A percentile compares a stretch with the other conserved stretches of the same genome.
These are phyloP conservation scores for Stegastes partitus DNA, from an alignment of 2,113 vertebrate species.

Conservation along the genomic window DNA sequence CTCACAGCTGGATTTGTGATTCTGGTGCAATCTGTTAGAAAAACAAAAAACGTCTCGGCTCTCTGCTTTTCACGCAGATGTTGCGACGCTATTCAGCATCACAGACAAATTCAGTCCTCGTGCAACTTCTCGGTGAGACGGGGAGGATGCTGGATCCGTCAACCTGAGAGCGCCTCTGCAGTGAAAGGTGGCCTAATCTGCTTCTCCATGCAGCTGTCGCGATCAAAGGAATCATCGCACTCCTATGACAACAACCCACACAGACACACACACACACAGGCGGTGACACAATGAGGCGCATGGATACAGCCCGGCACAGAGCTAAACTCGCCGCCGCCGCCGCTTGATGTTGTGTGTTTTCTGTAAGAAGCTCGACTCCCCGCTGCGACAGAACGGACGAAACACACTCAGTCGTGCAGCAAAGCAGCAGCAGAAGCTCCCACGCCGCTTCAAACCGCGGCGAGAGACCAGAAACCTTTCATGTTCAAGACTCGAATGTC, in stretches of 20 bases:
- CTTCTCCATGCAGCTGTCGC: slow-evolving; percentile 70
- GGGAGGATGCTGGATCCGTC: slow-evolving; percentile 67
- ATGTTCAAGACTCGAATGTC: neutral
- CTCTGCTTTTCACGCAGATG: slow-evolving; percentile 17
- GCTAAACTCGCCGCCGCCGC: slow-evolving; percentile 30
- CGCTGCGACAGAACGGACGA: slow-evolving; percentile 25
- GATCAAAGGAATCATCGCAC: slow-evolving; percentile 67
- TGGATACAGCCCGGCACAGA: slow-evolving; percentile 34
- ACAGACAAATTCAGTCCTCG: slow-evolving; percentile 41
- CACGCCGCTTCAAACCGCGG: slow-evolving; percentile 33
- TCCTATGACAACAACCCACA: slow-evolving; percentile 65
- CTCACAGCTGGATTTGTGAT: slow-evolving; percentile 11
- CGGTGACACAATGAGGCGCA: slow-evolving; percentile 35
- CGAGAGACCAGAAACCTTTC: neutral
- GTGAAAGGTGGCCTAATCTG: slow-evolving; percentile 66
- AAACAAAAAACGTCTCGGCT: slow-evolving; percentile 13
- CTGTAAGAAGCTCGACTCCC: slow-evolving; percentile 67
- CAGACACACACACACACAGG: slow-evolving; percentile 13
- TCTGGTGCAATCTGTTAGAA: slow-evolving; percentile 27
- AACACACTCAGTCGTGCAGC: slow-evolving; percentile 10
- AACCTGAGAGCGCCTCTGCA: slow-evolving; percentile 59
- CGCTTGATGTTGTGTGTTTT: slow-evolving; percentile 63
- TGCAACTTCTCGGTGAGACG: slow-evolving; percentile 22
- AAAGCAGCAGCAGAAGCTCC: slow-evolving; percentile 44
- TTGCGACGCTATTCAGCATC: slow-evolving; percentile 45